A percentile compares a stretch with the other conserved stretches of the same genome.
phyloP scores from a whole-genome alignment of 2,888 invertebrate genomes.

The Heteropelma amictum region DNA sequence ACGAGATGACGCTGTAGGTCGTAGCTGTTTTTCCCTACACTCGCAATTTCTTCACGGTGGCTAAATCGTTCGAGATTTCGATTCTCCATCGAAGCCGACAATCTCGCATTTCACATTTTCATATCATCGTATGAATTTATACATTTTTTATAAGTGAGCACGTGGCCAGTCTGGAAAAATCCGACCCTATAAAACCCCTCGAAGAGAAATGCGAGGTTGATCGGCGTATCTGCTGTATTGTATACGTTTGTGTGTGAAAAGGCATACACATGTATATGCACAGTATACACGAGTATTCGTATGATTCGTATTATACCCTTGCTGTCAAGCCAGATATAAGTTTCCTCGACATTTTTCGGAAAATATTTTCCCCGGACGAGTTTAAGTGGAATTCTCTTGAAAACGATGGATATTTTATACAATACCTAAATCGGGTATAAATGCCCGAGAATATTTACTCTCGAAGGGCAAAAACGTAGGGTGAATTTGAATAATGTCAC shows the following conservation, averaged over 20 bases:
- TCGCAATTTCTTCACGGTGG: slow-evolving; percentile 35
- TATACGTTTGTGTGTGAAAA: neutral
- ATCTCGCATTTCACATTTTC: slow-evolving; percentile 51
- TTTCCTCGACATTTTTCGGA: slow-evolving; percentile 27
- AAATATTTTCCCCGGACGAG: slow-evolving; percentile 39
- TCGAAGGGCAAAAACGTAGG: neutral
- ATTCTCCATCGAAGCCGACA: slow-evolving; percentile 46
- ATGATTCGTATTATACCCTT: neutral
- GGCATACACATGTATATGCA: neutral
- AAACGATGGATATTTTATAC: slow-evolving; percentile 31
- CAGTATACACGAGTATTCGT: neutral
- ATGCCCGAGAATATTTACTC: slow-evolving; percentile 13
- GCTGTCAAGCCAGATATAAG: slow-evolving; percentile 4
- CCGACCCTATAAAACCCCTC: slow-evolving; percentile 28
- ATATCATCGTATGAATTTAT: slow-evolving; percentile 50
- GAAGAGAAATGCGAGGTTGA: slow-evolving; percentile 45
- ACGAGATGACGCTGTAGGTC: too few relatives aligned
- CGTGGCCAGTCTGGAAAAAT: slow-evolving; percentile 1
- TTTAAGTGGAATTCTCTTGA: slow-evolving; percentile 42
- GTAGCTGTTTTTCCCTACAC: too few relatives aligned
- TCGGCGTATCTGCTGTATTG: slow-evolving; percentile 13
- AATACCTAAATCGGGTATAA: slow-evolving; percentile 6
- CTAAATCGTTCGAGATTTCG: slow-evolving; percentile 49
- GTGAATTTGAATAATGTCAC: too few relatives aligned
- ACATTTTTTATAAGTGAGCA: slow-evolving; percentile 50